Percentiles rank a stretch among this genome's conserved stretches.
phyloP scores from a whole-genome alignment of 2,888 invertebrate species.

The Acanthosepion esculentum region DNA sequence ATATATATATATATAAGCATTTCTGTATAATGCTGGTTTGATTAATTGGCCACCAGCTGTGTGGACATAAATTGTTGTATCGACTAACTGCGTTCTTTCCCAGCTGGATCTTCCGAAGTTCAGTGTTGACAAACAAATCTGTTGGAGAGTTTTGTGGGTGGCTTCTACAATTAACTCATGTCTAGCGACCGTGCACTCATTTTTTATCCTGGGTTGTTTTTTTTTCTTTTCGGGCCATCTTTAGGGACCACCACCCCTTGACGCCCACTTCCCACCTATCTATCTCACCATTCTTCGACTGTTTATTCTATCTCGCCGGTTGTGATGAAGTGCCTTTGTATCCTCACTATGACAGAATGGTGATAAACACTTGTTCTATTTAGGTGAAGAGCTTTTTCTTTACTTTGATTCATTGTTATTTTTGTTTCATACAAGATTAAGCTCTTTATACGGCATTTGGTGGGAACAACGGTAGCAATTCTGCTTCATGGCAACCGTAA shows the following conservation, averaged over 20 bases:
- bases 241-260: not conserved
- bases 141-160: not conserved
- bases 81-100: not conserved
- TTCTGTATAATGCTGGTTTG: not conserved
- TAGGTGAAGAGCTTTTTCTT: too few species aligned
- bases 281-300: not conserved
- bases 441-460: too few species aligned
- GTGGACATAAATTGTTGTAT: constrained; percentile 8
- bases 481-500: too few species aligned
- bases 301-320: not conserved
- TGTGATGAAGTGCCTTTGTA: not conserved
- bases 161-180: not conserved
- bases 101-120: not conserved
- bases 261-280: not conserved
- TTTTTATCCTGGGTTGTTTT: not conserved
- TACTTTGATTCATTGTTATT: too few species aligned
- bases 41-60: not conserved
- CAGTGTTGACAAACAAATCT: not conserved
- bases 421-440: too few species aligned
- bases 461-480: too few species aligned
- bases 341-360: not conserved
- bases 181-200: not conserved
- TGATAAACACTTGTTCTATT: not conserved
- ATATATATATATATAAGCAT: not conserved
- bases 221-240: not conserved